These are phyloP conservation scores for Falco novaeseelandiae DNA, from an alignment of 2,797 vertebrate species.

Conservation along the genomic window DNA sequence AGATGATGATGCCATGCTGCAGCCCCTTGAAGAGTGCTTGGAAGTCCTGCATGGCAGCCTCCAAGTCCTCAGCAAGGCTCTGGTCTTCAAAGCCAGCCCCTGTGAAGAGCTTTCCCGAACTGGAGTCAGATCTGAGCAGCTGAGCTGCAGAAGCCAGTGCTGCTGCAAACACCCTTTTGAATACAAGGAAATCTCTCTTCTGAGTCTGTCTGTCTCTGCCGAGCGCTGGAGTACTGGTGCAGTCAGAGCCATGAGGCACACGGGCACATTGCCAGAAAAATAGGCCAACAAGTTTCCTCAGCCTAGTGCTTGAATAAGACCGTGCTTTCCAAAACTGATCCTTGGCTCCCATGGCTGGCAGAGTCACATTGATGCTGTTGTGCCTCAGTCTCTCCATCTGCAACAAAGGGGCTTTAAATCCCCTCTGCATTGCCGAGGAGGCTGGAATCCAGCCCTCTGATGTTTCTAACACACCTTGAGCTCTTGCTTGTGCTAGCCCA, in stretches of 20 bases:
- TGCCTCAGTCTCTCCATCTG: not conserved
- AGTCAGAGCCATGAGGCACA: not conserved
- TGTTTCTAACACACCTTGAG: not conserved
- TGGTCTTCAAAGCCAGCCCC: not conserved
- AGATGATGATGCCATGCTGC: not conserved
- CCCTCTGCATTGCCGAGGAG: not conserved
- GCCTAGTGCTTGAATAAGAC: not conserved
- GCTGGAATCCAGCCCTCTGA: not conserved
- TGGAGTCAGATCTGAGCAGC: not conserved
- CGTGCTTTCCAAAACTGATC: not conserved
- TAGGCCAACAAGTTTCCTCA: not conserved
- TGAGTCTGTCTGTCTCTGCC: not conserved
- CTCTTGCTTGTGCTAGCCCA: not conserved
- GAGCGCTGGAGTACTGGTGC: rapidly evolving
- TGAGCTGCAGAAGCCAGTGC: not conserved
- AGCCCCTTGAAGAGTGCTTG: not conserved
- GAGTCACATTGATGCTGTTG: not conserved
- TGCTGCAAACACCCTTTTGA: not conserved
- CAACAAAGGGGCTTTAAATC: not conserved
- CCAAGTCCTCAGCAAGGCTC: not conserved
- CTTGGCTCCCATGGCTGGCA: not conserved
- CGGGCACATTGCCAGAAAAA: not conserved
- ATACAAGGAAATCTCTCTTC: not conserved
- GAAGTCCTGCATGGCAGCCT: not conserved
- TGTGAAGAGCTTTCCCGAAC: not conserved